Conservation (phyloP, 2,113 vertebrate species). For the Fregetta grallaria region DNA sequence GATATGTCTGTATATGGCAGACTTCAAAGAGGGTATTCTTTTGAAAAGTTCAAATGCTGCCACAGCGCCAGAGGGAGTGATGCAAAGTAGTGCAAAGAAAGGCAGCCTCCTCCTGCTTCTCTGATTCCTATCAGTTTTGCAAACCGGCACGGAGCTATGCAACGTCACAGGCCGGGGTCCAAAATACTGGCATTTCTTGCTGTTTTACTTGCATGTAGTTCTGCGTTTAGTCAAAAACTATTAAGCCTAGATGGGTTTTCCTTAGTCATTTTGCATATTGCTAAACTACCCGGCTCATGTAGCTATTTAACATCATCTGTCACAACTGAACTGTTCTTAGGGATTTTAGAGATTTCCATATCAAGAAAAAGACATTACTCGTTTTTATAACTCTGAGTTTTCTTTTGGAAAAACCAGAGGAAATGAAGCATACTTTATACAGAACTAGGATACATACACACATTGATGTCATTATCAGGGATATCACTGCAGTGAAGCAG, state of each 20-base stretch:
- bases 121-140: background rate
- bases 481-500: conserved; percentile 4
- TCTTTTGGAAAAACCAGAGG: background rate
- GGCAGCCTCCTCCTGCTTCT: background rate
- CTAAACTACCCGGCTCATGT: background rate
- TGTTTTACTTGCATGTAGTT: background rate
- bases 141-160: background rate
- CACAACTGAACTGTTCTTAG: background rate
- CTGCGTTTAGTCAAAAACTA: background rate
- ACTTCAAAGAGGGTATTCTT: background rate
- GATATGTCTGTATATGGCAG: background rate
- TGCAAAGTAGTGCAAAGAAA: background rate
- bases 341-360: background rate
- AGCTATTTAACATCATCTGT: background rate
- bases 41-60: background rate
- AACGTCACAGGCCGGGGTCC: background rate
- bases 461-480: background rate
- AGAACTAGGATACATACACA: background rate
- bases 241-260: background rate
- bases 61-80: background rate
- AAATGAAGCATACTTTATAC: background rate
- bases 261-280: background rate
- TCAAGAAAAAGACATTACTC: background rate
- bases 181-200: background rate
- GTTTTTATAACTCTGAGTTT: background rate